Base-by-base conservation (phyloP, 2,113 vertebrate species). In the Rattus rattus region DNA sequence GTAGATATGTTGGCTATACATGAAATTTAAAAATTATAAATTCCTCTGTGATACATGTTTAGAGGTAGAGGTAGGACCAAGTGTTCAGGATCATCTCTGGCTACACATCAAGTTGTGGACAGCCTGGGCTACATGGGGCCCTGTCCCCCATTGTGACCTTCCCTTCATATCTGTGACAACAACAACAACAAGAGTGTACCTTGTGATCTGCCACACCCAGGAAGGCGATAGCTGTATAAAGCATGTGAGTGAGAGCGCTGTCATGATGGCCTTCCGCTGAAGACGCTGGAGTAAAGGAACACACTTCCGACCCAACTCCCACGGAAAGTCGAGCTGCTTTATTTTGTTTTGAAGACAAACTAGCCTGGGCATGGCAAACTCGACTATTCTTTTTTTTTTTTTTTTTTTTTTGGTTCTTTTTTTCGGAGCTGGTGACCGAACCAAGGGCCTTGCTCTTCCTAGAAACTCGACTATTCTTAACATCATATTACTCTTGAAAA, bases 181-280 rank as follows among this genome's bases (percentile, higher is more conserved):
- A n/a, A 54, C 52, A 54, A 43, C 43, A 43, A 43, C 2, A 43
- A 56, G 65, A 96, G 92, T 28, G 98, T 98, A 99, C 99, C 99
- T 99, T 99, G 97, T 99, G 99, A 97, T 99, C 99, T 52, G 99
- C 99, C 94, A 99, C 99, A 19, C 99, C 99, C 75, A 99, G 97
- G 98, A 99, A 99, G 59, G 99, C 98, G 87, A 99, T 99, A 83
- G 99, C 98, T 30, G 99, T 99, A 96, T 99, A 99, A 14, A 99
- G 98, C 94, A 99, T 99, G 92, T 99, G 99, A 63, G 99, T 99
- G 88, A 99, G 99, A 73, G 99, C 99, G 86, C 99, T 99, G 98
- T 99, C 99, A 93, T 99, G 99, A 97, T 99, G 99, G 67, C 99
- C 99, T 98, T 99, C 99, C 96, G 99, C 99, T 99, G 96, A 97